Conservation (phyloP, 2,797 vertebrate genomes). For the Phrynocephalus forsythii region DNA sequence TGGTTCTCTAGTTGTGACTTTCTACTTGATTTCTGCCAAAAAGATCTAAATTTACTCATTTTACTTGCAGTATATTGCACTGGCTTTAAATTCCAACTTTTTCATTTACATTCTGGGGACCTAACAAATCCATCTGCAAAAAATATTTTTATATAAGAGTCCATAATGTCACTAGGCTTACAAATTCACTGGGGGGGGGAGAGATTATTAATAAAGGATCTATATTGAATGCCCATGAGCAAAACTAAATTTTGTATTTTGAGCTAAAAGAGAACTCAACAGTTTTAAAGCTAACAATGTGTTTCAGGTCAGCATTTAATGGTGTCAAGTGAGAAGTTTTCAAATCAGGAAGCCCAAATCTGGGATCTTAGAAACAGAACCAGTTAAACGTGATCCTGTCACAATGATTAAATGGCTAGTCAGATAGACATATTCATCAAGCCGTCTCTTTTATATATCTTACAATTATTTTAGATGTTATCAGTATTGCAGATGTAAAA, state of each 20-base stretch:
- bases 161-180: not conserved
- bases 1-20: too few relatives aligned
- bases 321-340: not conserved
- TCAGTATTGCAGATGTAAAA: not conserved
- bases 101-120: too few relatives aligned
- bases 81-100: not conserved
- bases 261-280: not conserved
- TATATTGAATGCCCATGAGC: too few relatives aligned
- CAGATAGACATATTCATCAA: not conserved
- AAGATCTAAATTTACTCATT: too few relatives aligned
- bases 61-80: not conserved
- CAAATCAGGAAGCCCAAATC: not conserved
- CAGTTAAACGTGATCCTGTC: not conserved
- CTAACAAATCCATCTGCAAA: too few relatives aligned
- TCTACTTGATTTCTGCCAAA: too few relatives aligned
- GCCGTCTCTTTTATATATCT: not conserved
- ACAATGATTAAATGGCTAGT: slow-evolving; percentile 10
- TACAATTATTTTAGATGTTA: not conserved
- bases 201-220: too few relatives aligned
- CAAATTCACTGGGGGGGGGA: too few relatives aligned
- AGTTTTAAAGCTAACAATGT: not conserved
- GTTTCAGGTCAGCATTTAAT: not conserved
- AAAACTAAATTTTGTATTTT: not conserved
- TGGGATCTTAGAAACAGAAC: not conserved
- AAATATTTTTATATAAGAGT: too few relatives aligned